Evolutionary conservation across 2,888 invertebrate species (phyloP).

Genomic region (Bimastos eiseni): DNA sequence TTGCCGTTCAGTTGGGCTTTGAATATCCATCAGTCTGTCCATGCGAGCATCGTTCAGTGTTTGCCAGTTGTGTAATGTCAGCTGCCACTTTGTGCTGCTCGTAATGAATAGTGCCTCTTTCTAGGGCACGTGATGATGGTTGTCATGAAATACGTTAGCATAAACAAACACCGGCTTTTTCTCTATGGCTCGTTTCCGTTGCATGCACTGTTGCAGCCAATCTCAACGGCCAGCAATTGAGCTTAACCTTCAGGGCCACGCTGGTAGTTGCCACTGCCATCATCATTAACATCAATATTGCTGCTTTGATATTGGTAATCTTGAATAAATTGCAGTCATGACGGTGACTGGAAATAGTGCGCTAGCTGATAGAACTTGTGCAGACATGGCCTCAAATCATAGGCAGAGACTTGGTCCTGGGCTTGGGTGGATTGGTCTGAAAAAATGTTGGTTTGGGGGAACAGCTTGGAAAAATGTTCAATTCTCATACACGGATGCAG

Average conservation of each 20-base stretch:
- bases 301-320: too few relatives aligned
- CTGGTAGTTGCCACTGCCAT: background rate
- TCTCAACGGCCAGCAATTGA: background rate
- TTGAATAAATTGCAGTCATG: too few relatives aligned
- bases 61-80: background rate
- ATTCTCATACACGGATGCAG: too few relatives aligned
- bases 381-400: too few relatives aligned
- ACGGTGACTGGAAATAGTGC: too few relatives aligned
- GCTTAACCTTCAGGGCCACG: background rate
- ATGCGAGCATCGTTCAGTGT: background rate
- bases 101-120: conserved; percentile 5
- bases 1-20: background rate
- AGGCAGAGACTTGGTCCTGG: too few relatives aligned
- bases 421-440: too few relatives aligned
- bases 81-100: background rate
- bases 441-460: too few relatives aligned
- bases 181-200: background rate
- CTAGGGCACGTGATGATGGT: background rate
- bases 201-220: background rate
- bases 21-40: background rate
- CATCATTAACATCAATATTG: too few relatives aligned
- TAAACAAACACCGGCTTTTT: background rate
- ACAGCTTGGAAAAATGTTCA: too few relatives aligned
- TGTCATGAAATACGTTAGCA: background rate
- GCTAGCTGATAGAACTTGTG: too few relatives aligned